Conservation (phyloP, 2,888 invertebrate genomes). For the Cosmia pyralina region DNA sequence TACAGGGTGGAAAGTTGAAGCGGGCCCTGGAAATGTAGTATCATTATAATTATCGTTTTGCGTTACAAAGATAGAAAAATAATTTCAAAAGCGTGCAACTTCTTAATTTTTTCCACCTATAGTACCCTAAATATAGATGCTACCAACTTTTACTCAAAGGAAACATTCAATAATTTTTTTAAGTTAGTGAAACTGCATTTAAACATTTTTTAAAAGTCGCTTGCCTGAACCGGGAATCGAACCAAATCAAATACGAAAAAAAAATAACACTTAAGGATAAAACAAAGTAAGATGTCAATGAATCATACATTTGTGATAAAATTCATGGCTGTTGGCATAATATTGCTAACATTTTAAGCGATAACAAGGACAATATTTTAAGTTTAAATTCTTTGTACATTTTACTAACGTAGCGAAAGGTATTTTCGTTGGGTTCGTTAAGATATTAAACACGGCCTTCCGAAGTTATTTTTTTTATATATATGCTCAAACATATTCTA, state of each 20-base stretch:
- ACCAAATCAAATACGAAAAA: not conserved
- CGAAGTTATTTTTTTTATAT: too few relatives aligned
- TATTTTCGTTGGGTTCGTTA: slow-evolving; percentile 5
- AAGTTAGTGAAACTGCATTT: not conserved
- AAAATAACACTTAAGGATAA: too few relatives aligned
- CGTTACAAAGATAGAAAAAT: not conserved
- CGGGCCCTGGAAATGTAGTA: not conserved
- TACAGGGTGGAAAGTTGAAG: not conserved
- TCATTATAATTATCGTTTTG: not conserved
- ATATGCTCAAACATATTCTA: too few relatives aligned
- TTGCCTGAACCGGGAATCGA: not conserved
- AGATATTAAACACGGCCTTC: not conserved
- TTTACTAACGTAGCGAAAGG: slow-evolving; percentile 16
- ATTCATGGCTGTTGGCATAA: slow-evolving; percentile 15
- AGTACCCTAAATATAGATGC: not conserved
- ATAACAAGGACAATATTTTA: not conserved
- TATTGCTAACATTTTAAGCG: not conserved
- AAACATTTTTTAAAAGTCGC: not conserved
- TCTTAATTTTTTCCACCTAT: not conserved
- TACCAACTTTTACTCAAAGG: not conserved
- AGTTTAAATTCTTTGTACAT: not conserved
- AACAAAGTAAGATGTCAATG: slow-evolving; percentile 5
- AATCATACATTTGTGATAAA: slow-evolving; percentile 18
- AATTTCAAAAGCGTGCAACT: not conserved
- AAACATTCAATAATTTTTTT: not conserved